These are phyloP conservation scores for Chymomyza amoena DNA, from an alignment of 2,888 invertebrate species.

Conservation along the genomic window DNA sequence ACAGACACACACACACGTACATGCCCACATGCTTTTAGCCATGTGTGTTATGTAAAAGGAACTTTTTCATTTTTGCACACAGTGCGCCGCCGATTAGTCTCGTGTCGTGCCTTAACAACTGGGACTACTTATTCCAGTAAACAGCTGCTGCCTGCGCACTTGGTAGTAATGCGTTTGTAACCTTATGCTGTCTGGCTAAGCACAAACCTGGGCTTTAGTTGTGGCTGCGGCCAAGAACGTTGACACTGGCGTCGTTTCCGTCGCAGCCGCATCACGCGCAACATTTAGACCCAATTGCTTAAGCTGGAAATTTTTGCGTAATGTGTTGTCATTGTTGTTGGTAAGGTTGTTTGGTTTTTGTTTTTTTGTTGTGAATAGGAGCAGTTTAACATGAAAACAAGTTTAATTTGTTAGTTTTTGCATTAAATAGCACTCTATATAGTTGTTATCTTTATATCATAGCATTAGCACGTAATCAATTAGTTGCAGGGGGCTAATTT, in stretches of 20 bases:
- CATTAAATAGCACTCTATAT: neutral
- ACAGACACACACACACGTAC: neutral
- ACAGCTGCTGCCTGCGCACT: constrained; percentile 3
- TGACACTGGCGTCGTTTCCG: constrained; percentile 33
- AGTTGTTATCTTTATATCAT: neutral
- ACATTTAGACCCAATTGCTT: constrained; percentile 59
- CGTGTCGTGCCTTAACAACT: neutral
- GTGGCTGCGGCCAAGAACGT: constrained; percentile 38
- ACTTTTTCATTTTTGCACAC: constrained; percentile 10
- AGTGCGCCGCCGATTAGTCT: neutral
- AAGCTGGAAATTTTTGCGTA: constrained; percentile 63
- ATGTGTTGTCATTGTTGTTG: constrained; percentile 46
- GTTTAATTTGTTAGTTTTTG: constrained; percentile 29
- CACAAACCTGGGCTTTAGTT: constrained; percentile 59
- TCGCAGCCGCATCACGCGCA: constrained; percentile 50
- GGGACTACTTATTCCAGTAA: neutral
- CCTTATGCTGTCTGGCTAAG: neutral
- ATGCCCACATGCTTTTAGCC: neutral
- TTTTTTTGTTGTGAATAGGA: constrained; percentile 14
- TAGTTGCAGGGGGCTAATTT: neutral
- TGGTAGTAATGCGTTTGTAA: neutral
- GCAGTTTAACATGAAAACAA: constrained; percentile 22
- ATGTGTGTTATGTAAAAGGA: constrained; percentile 58
- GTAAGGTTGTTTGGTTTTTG: constrained; percentile 12
- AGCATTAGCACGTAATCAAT: constrained; percentile 27